phyloP scores from a whole-genome alignment of 2,113 vertebrate species.

The Chloroceryle aenea region DNA sequence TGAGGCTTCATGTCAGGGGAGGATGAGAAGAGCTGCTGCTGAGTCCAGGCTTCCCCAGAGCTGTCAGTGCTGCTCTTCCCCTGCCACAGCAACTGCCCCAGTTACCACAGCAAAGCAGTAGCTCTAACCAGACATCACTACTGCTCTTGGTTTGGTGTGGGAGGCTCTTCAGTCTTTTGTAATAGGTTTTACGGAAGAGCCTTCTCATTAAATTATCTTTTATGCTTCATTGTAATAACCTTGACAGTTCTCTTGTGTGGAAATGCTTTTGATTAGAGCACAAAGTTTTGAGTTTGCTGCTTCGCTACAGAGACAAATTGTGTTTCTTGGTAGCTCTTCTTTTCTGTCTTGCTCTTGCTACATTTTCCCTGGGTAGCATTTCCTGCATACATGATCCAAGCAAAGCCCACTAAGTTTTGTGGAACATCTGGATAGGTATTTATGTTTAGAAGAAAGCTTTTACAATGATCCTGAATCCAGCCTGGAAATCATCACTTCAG shows the following conservation, averaged over 20 bases:
- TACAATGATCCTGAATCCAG: background rate
- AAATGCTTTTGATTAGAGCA: background rate
- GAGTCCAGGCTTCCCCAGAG: too few relatives aligned
- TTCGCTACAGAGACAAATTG: background rate
- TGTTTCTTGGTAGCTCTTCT: background rate
- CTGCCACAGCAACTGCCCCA: background rate
- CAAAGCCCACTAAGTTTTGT: background rate
- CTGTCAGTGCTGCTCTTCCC: background rate
- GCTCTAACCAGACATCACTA: background rate
- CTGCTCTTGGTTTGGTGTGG: background rate
- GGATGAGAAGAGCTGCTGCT: background rate
- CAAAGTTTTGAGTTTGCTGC: background rate
- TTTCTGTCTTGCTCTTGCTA: fast-evolving
- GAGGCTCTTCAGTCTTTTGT: background rate
- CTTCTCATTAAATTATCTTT: background rate
- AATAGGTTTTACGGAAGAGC: background rate
- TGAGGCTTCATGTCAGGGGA: background rate
- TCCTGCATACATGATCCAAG: background rate
- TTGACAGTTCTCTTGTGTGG: background rate
- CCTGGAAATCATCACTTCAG: background rate
- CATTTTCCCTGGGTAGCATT: background rate
- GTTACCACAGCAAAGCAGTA: background rate
- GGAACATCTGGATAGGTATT: background rate
- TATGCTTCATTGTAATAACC: background rate
- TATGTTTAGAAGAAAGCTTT: background rate